Evolutionary conservation across 2,797 vertebrate species (phyloP), one percentile per base, ranked within the genome.

Genomic region (Cynopterus sphinx): DNA sequence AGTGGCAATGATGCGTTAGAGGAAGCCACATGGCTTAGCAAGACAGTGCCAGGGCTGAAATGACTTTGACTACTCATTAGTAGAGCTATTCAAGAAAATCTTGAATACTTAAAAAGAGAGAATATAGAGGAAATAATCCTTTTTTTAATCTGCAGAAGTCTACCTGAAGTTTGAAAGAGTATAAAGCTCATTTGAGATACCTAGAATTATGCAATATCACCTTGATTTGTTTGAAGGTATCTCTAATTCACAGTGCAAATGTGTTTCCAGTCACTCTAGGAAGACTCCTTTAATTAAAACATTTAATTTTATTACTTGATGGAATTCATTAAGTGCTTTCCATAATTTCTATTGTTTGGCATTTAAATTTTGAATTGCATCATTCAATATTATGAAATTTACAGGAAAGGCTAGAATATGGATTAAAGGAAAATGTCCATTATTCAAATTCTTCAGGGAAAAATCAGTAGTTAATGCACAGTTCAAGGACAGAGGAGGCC

Each of bases 1-100:
- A 87, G 91, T 43, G 79, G 79, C 93, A 94, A 10, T 92, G 96
- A 90, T 88, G 90, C 22, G 4, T 95, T 83, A 95, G 90, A 53
- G 43, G 3, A 70, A 87, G 71, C 93, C 94, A 96, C 96, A 74
- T 70, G 87, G 95, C 94, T 97, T 79, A 33, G 46, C 61, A 8
- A 96, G 53, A 33, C 53, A 28, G 55, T 91, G 87, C 95, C 94
- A 90, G 84, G 46, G 55, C 28, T 41, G 46, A 55, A 94, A 79
- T 83, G 75, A 78, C 83, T 78, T 49, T 88, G 86, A 75, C 33
- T 67, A 12, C 67, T 89, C 13, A 21, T 1, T 43, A 15, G 33
- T 59, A 83, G 85, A 95, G 28, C 49, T 86, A 10, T 36, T 84
- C 57, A 57, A 78, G 63, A 73, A 84, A 73, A 59, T 70, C 77